phyloP scores from a whole-genome alignment of 2,797 vertebrate species.

The Chaenodraco wilsoni region DNA sequence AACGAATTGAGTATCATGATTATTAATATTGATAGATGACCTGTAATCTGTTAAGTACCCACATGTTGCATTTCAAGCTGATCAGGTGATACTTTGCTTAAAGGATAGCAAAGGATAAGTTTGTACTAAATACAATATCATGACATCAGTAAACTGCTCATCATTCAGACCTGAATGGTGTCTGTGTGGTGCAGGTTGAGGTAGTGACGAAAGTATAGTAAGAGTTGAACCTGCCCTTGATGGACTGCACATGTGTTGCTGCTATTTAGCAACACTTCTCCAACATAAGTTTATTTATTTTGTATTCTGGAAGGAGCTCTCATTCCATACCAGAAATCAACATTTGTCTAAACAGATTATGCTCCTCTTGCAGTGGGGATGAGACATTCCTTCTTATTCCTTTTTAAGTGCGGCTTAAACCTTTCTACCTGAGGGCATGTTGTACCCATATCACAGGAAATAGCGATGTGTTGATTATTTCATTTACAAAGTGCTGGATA shows the following conservation, averaged over 20 bases:
- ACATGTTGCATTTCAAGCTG: constrained; percentile 2
- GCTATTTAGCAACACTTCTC: background rate
- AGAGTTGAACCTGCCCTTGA: background rate
- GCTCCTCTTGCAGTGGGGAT: background rate
- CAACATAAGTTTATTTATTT: background rate
- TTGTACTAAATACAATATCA: background rate
- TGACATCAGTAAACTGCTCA: background rate
- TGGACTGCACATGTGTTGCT: background rate
- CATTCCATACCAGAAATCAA: background rate
- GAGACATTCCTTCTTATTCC: background rate
- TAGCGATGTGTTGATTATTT: constrained; percentile 21
- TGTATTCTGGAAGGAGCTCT: background rate
- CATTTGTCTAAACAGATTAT: background rate
- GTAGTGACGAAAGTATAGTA: background rate
- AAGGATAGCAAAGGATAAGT: background rate
- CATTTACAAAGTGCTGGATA: constrained; percentile 13
- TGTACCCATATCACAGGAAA: constrained; percentile 37
- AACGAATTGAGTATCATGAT: no score
- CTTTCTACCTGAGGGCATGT: constrained; percentile 11
- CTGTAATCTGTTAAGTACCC: no score
- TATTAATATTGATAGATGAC: no score
- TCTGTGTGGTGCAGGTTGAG: background rate
- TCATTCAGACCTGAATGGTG: background rate
- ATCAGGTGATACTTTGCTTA: no score
- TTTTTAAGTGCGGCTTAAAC: background rate